Evolutionary conservation across 2,888 invertebrate species (phyloP), one percentile per base, ranked within the genome.

Genomic region (Ischnura elegans): DNA sequence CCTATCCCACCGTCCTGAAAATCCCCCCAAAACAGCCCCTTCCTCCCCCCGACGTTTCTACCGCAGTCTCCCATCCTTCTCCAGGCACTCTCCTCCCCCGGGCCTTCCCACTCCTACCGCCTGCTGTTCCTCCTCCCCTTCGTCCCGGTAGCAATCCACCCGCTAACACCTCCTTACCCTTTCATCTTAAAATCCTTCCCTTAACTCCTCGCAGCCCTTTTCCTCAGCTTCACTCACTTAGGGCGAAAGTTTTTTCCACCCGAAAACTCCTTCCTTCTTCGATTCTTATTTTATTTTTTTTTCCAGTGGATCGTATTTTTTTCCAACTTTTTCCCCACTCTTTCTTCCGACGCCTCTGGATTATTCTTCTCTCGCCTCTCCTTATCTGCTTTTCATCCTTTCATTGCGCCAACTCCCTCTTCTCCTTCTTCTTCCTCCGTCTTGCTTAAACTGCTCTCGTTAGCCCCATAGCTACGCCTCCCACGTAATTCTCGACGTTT

Each of bases 101-200:
- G 4, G 25, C 90, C 61, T 21, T 55, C 29, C 19, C 46, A 6
- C 36, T 36, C 76, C 76, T 10, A n/a, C 29, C 76, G 2, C 13
- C 45, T 25, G 25, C 21, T 46, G n/a, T 45, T 16, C 66, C 10
- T 36, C 76, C 8, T 10, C 10, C 76, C 76, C 36, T 21, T 21
- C 36, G 2, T 61, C 61, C 76, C 36, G 16, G 76, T 76, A 76
- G 76, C 13, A 76, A n/a, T 25, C 76, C 76, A 76, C 76, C 76
- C 76, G 76, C 76, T 76, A n/a, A 76, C 76, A 76, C 76, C 76
- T 76, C 76, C 76, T 76, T 86, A 90, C 55, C 90, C n/a, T n/a
- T 90, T 90, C 86, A 90, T 90, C 90, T 90, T 66, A 66, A 90
- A 90, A 90, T 55, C 66, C 90, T 45, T 90, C 61, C 61, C 43